Base-by-base conservation (phyloP, 2,888 invertebrate species). In the Cotesia congregata region DNA sequence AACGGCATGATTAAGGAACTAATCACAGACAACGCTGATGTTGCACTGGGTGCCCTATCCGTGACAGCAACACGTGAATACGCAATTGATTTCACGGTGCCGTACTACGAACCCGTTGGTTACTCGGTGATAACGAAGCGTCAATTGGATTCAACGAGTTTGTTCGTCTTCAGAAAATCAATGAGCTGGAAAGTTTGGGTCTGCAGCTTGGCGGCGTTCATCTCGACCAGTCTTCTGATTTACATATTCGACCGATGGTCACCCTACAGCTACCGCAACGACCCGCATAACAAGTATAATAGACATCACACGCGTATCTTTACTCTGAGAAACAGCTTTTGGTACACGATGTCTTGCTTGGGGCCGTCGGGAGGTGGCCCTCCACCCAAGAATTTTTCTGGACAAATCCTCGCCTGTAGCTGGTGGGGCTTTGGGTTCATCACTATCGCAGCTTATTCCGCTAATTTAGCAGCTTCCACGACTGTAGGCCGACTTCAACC, bases 341-440 rank as follows among this genome's bases (percentile, higher is more conserved):
- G 98, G 98, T 99, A 98, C 89, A 98, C 98, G 86, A 98, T 99
- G 97, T 98, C 98, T 62, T 98, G 98, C 50, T 90, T 99, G 20
- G 99, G 98, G 0, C 99, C 99, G 0, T 94, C 94, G 91, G 97
- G 98, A 0, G 98, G 98, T 0, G 98, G 98, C 0, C 98, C 98
- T 89, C 98, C 98, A 0, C 98, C 98, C 0, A 97, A 98, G 89
- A 98, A 98, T 89, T 91, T 99, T 0, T 98, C 98, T 0, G 98
- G 98, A 0, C 92, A 98, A 72, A 91, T 99, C 9, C 95, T 99
- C 0, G 98, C 98, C 0, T 98, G 98, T 1, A 98, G 98, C 0
- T 98, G 98, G 98, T 99, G 99, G 99, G 91, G 99, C 39, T 99
- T 99, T 90, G 98, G 98, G 0, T 99, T 99, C 89, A 98, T 99